Base-by-base conservation (phyloP, 2,113 vertebrate species). In the Tauraco erythrolophus region DNA sequence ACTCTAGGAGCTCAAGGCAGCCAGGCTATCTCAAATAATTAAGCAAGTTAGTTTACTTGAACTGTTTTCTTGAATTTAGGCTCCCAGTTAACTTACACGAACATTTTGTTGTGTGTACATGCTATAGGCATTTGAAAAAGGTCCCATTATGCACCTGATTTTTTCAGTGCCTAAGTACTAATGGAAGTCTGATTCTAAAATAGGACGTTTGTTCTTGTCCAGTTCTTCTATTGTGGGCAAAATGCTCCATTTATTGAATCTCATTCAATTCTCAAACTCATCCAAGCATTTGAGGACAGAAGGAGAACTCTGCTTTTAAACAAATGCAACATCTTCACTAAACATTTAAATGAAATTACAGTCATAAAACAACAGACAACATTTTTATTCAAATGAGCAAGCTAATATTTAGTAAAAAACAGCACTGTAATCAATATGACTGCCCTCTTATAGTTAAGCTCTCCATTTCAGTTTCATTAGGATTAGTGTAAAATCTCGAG, bases 101-200 rank as follows among this genome's bases (percentile, higher is more conserved):
- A 50, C 0, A 1, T 45, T 89, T 62, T 53, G n/a, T 4, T 43
- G 48, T 11, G 4, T 58, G 31, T 1, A 2, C 30, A 24, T 28
- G n/a, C 37, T 62, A 45, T 2, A 71, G 53, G 14, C 22, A 89
- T 69, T 54, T 87, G 22, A 68, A 65, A 78, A 91, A 80, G 17
- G 35, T 56, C 19, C 10, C 31, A 50, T 62, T n/a, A 45, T 37
- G 66, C 13, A 58, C 11, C 28, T 43, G 9, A 4, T 57, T 74
- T 39, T 74, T 82, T 65, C 7, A 6, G n/a, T 81, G 27, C 24
- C 24, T 62, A 75, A 80, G 43, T 54, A 85, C 19, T 41, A 84
- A 28, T 25, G 35, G 31, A 76, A 76, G 35, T 22, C 53, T 50
- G 69, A 78, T 43, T 75, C 37, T 27, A 79, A 75, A 78, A 53